Evolutionary conservation across 2,888 invertebrate species (phyloP).

Genomic region (Amiota communis): DNA sequence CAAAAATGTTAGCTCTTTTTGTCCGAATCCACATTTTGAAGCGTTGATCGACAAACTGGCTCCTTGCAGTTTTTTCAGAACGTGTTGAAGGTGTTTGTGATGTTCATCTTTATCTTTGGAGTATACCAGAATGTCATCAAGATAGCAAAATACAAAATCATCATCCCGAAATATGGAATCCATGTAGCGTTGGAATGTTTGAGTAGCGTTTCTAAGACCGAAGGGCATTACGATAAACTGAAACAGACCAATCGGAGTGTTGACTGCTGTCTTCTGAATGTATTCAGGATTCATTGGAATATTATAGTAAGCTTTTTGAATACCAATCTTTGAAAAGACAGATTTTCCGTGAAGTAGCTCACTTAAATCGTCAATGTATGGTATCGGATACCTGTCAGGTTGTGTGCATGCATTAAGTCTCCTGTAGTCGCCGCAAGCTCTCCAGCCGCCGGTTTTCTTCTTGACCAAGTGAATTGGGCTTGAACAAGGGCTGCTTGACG

Average conservation of each 20-base stretch:
- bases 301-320: slow-evolving; percentile 62
- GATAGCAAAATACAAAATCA: no score
- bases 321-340: slow-evolving; percentile 40
- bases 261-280: slow-evolving; percentile 67
- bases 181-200: slow-evolving; percentile 49
- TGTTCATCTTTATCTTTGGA: no score
- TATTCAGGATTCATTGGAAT: slow-evolving; percentile 63
- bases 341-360: neutral
- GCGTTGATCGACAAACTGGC: slow-evolving; percentile 49
- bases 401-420: neutral
- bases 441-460: slow-evolving; percentile 12
- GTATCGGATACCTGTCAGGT: neutral
- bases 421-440: slow-evolving; percentile 19
- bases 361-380: slow-evolving; percentile 3
- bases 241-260: slow-evolving; percentile 66
- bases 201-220: slow-evolving; percentile 62
- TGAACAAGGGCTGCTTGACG: slow-evolving; percentile 22
- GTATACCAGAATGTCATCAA: slow-evolving; percentile 63
- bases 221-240: slow-evolving; percentile 60
- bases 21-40: slow-evolving; percentile 43
- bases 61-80: slow-evolving; percentile 40
- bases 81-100: slow-evolving; percentile 42
- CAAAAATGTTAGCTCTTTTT: slow-evolving; percentile 36
- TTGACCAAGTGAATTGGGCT: slow-evolving; percentile 15
- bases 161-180: no score